Percentiles rank a stretch among this genome's conserved stretches.
Conservation (phyloP, 1,140 invertebrate genomes). For the Trichomalopsis sarcophagae region DNA sequence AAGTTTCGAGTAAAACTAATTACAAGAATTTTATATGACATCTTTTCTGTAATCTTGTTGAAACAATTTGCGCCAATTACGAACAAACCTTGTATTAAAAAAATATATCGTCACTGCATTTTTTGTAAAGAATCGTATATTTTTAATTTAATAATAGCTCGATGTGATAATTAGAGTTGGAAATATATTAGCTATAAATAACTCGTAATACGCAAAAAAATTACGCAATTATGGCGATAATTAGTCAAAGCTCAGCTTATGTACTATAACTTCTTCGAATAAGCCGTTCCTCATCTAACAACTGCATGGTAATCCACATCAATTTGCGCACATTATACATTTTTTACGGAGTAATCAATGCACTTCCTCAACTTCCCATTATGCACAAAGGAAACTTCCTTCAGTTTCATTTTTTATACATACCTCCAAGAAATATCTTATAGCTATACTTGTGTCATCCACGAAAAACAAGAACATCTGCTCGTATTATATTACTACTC, state of each 20-base stretch:
- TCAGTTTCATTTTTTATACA: background rate
- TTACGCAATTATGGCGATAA: background rate
- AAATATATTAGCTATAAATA: background rate
- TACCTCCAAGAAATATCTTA: background rate
- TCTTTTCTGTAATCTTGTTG: too few species aligned
- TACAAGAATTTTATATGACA: constrained; percentile 15
- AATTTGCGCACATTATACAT: background rate
- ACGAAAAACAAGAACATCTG: background rate
- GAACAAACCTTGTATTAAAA: too few species aligned
- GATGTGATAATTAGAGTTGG: background rate
- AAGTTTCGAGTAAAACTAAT: background rate
- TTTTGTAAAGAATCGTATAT: too few species aligned
- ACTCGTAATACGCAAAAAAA: too few species aligned
- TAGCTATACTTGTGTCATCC: too few species aligned
- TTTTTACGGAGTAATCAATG: background rate
- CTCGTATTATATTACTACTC: background rate
- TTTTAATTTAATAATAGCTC: too few species aligned
- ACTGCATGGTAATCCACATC: background rate
- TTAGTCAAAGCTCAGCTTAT: background rate
- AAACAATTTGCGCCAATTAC: too few species aligned
- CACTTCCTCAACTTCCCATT: background rate
- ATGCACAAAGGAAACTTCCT: background rate
- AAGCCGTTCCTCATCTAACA: background rate
- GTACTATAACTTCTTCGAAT: background rate
- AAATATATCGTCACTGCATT: too few species aligned